Base-by-base conservation (phyloP, 2,797 vertebrate species). In the Enteromius paludinosus region DNA sequence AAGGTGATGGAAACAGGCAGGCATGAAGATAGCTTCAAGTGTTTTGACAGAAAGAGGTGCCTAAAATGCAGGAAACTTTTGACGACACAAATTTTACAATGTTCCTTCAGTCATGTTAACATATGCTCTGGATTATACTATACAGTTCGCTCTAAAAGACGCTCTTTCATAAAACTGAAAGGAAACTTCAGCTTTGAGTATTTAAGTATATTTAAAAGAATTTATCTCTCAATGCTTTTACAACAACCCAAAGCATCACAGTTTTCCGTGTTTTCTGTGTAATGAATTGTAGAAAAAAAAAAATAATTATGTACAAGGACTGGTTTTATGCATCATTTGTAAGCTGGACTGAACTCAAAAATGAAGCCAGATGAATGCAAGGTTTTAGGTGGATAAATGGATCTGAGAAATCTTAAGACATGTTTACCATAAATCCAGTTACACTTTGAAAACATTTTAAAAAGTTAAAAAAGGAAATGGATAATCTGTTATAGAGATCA, bases 1-100 rank as follows among this genome's bases (percentile, higher is more conserved):
- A 64, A 71, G 28, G 52, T 81, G 73, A 76, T 79, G 78, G 70
- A 81, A 75, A 56, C 14, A 80, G 47, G 30, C 28, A 77, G 17
- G 80, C 49, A 80, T 65, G 76, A 71, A 81, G 66, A 83, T 52
- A 59, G 72, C 65, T 43, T 38, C 69, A 54, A 69, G 78, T 30
- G 17, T 74, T 41, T 70, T 64, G 49, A 74, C 11, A 2, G 35
- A 74, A 83, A 49, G 25, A 38, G 18, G 49, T 68, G 52, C 45
- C 56, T 61, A 23, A 47, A 77, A 77, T 65, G 68, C 49, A 20
- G 52, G n/a, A 59, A 69, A 49, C 28, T 68, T 56, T 41, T 47
- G 23, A 23, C 33, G 15, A 65, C 38, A 61, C 38, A 83, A 9
- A 69, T 70, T 77, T 73, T 54, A 74, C 61, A 82, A 66, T 74